Evolutionary conservation across 2,888 invertebrate genomes (phyloP).

Genomic region (Eilema caniola): DNA sequence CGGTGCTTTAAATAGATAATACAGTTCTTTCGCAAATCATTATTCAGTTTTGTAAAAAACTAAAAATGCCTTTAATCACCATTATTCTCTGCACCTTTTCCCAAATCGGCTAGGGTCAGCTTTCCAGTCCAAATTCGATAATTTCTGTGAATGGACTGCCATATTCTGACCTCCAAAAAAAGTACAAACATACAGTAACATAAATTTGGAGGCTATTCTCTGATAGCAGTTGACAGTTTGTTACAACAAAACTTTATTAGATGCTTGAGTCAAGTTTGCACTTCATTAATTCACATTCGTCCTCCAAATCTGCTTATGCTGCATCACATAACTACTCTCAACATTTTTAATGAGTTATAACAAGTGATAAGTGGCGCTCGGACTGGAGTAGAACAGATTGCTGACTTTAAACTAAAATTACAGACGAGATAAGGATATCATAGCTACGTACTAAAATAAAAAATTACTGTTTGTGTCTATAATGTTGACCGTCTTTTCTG

Average conservation of each 20-base stretch:
- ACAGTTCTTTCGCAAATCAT: too few relatives aligned
- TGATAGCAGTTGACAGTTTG: background rate
- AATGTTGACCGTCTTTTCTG: too few relatives aligned
- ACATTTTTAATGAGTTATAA: conserved; percentile 1
- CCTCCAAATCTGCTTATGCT: conserved; percentile 10
- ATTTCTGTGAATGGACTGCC: too few relatives aligned
- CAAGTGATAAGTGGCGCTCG: background rate
- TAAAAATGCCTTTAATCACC: too few relatives aligned
- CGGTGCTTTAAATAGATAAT: too few relatives aligned
- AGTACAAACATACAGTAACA: background rate
- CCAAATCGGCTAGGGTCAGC: too few relatives aligned
- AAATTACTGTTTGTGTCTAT: too few relatives aligned
- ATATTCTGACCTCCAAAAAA: too few relatives aligned
- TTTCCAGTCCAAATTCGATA: too few relatives aligned
- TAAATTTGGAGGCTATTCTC: background rate
- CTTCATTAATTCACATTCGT: conserved; percentile 14
- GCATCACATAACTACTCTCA: background rate
- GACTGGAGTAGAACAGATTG: background rate
- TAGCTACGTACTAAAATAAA: too few relatives aligned
- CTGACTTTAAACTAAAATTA: background rate
- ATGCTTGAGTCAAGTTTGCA: conserved; percentile 1
- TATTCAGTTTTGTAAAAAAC: too few relatives aligned
- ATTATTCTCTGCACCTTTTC: too few relatives aligned
- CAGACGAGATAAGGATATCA: background rate
- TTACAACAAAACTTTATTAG: background rate